Percentiles rank a stretch among this genome's conserved stretches.
Conservation (phyloP, 2,797 vertebrate species). For the Lepidocolaptes lacrymiger region DNA sequence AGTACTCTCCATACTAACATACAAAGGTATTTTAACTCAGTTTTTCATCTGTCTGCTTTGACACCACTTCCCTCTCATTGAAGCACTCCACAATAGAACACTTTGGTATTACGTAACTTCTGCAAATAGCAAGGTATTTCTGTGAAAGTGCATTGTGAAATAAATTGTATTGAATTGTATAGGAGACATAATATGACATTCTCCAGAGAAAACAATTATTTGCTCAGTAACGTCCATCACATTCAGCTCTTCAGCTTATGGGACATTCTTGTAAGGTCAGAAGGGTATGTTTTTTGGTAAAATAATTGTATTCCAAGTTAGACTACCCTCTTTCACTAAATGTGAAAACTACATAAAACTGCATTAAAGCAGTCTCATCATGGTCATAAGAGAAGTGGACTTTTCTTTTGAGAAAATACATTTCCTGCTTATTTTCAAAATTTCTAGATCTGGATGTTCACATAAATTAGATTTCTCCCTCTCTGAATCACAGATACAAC, state of each 20-base stretch:
- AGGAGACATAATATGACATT: neutral
- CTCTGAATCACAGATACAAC: neutral
- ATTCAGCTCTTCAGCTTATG: conserved; percentile 14
- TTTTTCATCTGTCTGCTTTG: neutral
- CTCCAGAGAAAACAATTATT: conserved; percentile 44
- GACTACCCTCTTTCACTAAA: neutral
- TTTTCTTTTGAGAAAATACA: neutral
- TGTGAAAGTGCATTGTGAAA: neutral
- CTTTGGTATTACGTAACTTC: neutral
- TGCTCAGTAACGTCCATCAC: neutral
- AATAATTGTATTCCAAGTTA: conserved; percentile 38
- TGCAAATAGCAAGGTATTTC: neutral
- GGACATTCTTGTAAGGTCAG: neutral
- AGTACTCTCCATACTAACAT: neutral
- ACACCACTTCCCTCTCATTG: neutral
- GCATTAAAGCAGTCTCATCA: neutral
- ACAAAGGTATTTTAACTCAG: neutral
- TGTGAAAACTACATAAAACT: neutral
- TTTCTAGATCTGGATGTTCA: neutral
- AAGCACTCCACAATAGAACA: neutral
- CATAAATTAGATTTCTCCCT: neutral
- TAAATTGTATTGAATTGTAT: neutral
- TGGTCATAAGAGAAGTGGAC: neutral
- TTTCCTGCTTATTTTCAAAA: conserved; percentile 12
- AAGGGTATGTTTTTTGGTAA: neutral